phyloP scores from a whole-genome alignment of 2,113 vertebrate species.

The Lichenostomus cassidix region DNA sequence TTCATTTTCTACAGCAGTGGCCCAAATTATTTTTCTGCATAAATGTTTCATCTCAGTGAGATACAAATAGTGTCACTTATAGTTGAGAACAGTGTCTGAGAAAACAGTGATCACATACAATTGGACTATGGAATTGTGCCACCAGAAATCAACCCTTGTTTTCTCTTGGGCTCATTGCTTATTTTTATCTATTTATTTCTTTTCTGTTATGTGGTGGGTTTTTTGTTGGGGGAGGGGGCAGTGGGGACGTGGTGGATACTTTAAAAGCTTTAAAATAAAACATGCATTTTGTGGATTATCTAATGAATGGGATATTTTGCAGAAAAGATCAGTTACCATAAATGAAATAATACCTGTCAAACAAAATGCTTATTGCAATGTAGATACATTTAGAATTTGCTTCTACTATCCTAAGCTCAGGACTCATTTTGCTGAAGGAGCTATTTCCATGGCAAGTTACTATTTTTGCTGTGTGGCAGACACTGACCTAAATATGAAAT shows the following conservation, averaged over 20 bases:
- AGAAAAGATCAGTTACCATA: background rate
- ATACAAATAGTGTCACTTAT: slow-evolving; percentile 46
- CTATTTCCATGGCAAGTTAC: background rate
- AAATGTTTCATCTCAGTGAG: slow-evolving; percentile 47
- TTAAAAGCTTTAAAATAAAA: background rate
- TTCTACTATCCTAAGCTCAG: background rate
- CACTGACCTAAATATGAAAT: background rate
- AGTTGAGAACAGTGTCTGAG: background rate
- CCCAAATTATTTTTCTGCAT: slow-evolving; percentile 61
- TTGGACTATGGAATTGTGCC: background rate
- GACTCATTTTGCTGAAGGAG: background rate
- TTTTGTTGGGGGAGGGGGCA: no score
- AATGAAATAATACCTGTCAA: background rate
- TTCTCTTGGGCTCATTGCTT: background rate
- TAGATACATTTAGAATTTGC: background rate
- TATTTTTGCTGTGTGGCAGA: background rate
- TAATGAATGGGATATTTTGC: background rate
- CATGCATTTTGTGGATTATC: background rate
- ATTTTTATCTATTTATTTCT: background rate
- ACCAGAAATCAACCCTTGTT: background rate
- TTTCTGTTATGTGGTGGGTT: no score
- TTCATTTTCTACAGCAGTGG: slow-evolving; percentile 59
- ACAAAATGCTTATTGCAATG: background rate
- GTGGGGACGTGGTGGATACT: background rate
- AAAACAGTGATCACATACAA: background rate